Evolutionary conservation across 2,797 vertebrate species (phyloP).

Genomic region (Hirundo rustica): DNA sequence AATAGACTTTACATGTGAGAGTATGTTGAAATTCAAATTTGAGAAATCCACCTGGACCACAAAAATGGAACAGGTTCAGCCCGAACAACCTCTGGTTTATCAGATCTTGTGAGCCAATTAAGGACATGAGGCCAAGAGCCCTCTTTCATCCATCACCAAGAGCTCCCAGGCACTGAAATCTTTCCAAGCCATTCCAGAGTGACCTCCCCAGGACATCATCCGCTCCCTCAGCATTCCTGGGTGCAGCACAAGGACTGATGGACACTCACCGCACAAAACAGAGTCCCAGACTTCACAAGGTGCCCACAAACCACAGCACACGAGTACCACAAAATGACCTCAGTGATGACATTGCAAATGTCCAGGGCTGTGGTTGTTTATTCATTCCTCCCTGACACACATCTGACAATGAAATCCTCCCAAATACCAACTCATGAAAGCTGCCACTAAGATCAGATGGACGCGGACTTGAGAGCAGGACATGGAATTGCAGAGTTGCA

Average conservation of each 20-base stretch:
- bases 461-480: background rate
- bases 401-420: background rate
- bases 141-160: background rate
- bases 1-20: background rate
- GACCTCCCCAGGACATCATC: no score
- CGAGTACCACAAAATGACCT: background rate
- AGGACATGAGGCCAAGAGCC: background rate
- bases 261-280: accelerated
- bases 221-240: background rate
- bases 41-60: background rate
- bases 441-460: background rate
- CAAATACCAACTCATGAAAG: background rate
- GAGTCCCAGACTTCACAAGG: background rate
- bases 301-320: background rate
- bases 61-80: background rate
- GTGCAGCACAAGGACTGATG: background rate
- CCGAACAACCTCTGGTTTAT: accelerated
- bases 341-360: background rate
- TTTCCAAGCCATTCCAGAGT: background rate
- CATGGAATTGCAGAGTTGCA: background rate
- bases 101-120: background rate
- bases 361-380: background rate
- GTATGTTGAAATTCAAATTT: no score
- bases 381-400: background rate
- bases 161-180: accelerated